Base-by-base conservation (phyloP, 2,113 vertebrate species). In the Oreochromis spilurus region DNA sequence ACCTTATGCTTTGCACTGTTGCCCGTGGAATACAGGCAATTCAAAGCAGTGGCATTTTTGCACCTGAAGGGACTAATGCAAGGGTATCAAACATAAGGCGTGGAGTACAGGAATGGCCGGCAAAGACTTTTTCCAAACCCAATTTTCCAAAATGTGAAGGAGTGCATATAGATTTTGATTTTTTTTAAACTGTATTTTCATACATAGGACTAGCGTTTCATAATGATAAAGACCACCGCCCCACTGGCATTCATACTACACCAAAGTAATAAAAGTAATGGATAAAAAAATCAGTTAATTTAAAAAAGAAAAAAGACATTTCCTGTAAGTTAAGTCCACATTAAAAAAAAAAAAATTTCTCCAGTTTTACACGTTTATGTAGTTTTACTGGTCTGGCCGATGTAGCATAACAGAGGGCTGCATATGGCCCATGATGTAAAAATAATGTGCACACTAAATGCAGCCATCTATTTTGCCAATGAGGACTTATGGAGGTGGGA, bases 51-150 rank as follows among this genome's bases (percentile, higher is more conserved):
- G 54, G 52, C 31, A 79, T 54, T 19, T 77, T 77, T 54, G 43
- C 77, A 86, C 86, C 67, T 65, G 38, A 93, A 89, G 70, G 72
- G 88, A 91, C 92, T 65, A 93, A 92, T 92, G 79, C 34, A 65
- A 19, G 62, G 13, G 4, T 21, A 38, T 67, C 34, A 67, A 38
- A 67, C 62, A 21, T 21, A 21, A 3, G 34, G 60, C 11, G 11
- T 38, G 34, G 36, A 19, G 19, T 6, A 38, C 62, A 67, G 34
- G 31, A 67, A 67, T 38, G 62, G 8, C 36, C 3, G 8, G 62
- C 4, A 36, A 67, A 67, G 11, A 67, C 11, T 38, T 67, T 65
- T 21, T 21, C 19, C 1, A 13, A 67, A 38, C 2, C 0, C 19
- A n/a, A 7, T 21, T 65, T 65, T 65, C 17, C 17, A 65, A 36